A percentile compares a stretch with the other conserved stretches of the same genome.
These are phyloP conservation scores for Sialia sialis DNA, from an alignment of 2,113 vertebrate species.

Conservation along the genomic window DNA sequence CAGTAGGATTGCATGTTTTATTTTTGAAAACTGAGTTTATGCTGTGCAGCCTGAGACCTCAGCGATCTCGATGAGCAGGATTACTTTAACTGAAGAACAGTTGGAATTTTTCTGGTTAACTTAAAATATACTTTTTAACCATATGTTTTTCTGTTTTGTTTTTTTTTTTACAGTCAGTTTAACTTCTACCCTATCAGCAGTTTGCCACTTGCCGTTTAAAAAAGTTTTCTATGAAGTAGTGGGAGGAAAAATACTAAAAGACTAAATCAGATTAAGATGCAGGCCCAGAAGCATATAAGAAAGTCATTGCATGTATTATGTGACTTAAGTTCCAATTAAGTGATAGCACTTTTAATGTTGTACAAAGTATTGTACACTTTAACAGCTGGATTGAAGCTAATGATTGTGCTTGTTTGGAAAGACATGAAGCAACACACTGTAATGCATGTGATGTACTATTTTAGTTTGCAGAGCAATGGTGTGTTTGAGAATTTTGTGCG, in stretches of 20 bases:
- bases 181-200: neutral
- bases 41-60: neutral
- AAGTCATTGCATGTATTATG: neutral
- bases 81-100: neutral
- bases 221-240: fast-evolving
- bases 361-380: neutral
- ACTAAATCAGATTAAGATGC: neutral
- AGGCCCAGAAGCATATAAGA: neutral
- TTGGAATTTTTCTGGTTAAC: neutral
- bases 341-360: neutral
- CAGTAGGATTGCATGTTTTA: neutral
- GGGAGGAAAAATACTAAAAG: neutral
- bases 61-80: neutral
- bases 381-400: neutral
- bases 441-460: neutral
- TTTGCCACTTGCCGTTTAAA: neutral
- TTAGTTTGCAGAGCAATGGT: neutral
- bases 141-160: neutral
- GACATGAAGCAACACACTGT: neutral
- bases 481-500: neutral
- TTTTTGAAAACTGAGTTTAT: neutral
- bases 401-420: neutral
- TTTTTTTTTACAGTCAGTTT: neutral
- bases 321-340: neutral
- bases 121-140: neutral